Evolutionary conservation across 2,888 invertebrate species (phyloP).

Genomic region (Sialis lutaria): DNA sequence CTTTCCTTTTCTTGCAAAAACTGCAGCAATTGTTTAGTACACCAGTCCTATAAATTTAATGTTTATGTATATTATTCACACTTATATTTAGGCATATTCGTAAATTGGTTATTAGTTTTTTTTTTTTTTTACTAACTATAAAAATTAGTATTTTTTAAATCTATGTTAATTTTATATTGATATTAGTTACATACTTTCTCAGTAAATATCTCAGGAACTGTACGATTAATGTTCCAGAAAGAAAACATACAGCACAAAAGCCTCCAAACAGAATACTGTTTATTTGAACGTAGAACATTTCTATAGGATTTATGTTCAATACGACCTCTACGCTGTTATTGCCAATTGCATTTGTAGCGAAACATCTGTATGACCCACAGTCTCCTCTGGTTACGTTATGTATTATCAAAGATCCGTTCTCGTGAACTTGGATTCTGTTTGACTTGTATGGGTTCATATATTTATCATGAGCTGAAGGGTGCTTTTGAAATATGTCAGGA

Average conservation of each 20-base stretch:
- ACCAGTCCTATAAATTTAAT: slow-evolving; percentile 41
- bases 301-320: slow-evolving; percentile 70
- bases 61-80: background rate
- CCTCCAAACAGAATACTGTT: slow-evolving; percentile 70
- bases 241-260: slow-evolving; percentile 60
- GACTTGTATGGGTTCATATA: slow-evolving; percentile 26
- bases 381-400: slow-evolving; percentile 55
- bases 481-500: slow-evolving; percentile 47
- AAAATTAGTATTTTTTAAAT: background rate
- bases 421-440: slow-evolving; percentile 41
- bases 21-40: slow-evolving; percentile 53
- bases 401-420: slow-evolving; percentile 65
- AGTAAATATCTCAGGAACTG: slow-evolving; percentile 57
- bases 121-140: background rate
- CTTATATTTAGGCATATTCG: no score
- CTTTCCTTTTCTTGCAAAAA: slow-evolving; percentile 51
- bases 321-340: slow-evolving; percentile 59
- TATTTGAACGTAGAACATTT: slow-evolving; percentile 68
- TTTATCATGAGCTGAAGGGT: slow-evolving; percentile 41
- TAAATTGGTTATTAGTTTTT: no score
- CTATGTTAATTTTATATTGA: background rate
- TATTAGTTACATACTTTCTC: slow-evolving; percentile 38
- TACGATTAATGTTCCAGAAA: slow-evolving; percentile 60
- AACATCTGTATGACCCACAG: slow-evolving; percentile 72
- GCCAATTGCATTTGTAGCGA: slow-evolving; percentile 67